Conservation (phyloP, 2,113 vertebrate genomes). For the Leucosticte australis region DNA sequence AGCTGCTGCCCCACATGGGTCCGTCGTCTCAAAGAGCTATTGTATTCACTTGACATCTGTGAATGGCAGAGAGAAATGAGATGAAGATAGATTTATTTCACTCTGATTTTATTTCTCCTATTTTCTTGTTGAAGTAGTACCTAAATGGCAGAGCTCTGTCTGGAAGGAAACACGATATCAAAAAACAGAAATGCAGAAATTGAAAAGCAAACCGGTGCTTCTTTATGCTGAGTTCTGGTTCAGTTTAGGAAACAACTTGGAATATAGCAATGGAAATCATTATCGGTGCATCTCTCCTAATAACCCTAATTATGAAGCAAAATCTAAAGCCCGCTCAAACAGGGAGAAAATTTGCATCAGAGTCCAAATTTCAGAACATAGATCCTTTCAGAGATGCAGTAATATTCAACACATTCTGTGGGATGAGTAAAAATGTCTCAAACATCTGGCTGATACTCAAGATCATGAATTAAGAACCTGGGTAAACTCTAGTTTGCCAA, state of each 20-base stretch:
- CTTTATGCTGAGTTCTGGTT: neutral
- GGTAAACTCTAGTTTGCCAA: neutral
- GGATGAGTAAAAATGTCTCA: neutral
- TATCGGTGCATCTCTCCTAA: neutral
- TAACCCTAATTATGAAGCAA: neutral
- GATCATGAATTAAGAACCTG: neutral
- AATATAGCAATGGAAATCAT: neutral
- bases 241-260: neutral
- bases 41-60: slow-evolving; percentile 34
- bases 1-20: neutral
- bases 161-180: neutral
- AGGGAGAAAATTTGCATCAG: neutral
- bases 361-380: neutral
- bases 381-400: neutral
- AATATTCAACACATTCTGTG: neutral
- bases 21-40: slow-evolving; percentile 48
- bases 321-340: neutral
- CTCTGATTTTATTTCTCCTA: slow-evolving; percentile 43
- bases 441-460: neutral
- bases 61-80: slow-evolving; percentile 48
- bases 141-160: neutral
- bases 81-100: slow-evolving; percentile 57
- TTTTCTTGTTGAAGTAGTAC: slow-evolving; percentile 20
- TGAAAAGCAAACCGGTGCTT: neutral
- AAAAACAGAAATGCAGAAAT: neutral